Evolutionary conservation across 1,140 invertebrate genomes (phyloP).

Genomic region (Rhagoletis pomonella): DNA sequence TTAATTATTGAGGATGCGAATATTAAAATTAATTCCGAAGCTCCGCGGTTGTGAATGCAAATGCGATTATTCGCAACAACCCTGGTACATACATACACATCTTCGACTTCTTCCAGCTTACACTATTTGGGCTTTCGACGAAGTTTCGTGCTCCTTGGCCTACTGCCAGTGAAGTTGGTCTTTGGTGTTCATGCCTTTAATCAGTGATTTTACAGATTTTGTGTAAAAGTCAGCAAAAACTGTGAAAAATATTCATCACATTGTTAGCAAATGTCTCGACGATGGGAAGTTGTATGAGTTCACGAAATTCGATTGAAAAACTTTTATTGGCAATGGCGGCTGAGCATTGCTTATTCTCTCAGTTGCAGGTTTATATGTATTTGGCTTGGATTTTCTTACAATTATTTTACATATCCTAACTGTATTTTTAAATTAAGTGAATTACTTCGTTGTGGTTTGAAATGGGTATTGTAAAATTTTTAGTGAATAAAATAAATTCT

Average conservation of each 20-base stretch:
- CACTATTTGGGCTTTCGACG: background rate
- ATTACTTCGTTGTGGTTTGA: no score
- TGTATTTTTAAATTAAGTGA: no score
- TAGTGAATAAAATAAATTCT: no score
- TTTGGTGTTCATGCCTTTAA: conserved; percentile 61
- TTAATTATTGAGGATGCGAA: no score
- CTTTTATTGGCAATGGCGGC: conserved; percentile 15
- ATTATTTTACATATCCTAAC: background rate
- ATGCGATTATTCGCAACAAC: no score
- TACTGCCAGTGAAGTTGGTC: conserved; percentile 68
- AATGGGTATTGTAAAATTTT: no score
- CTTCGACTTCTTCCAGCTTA: background rate
- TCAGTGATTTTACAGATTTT: background rate
- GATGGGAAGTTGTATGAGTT: background rate
- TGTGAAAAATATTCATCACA: background rate
- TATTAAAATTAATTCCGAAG: no score
- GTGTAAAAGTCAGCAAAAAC: background rate
- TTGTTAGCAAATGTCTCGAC: conserved; percentile 6
- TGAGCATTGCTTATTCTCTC: background rate
- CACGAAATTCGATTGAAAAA: conserved; percentile 33
- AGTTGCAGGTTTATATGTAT: background rate
- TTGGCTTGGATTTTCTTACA: background rate
- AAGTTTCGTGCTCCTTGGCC: conserved; percentile 59
- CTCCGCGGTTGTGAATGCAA: no score
- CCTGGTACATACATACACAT: no score